A percentile compares a stretch with the other conserved stretches of the same genome.
phyloP scores from a whole-genome alignment of 2,797 vertebrate species.

The Heteromormyrus szaboi region DNA sequence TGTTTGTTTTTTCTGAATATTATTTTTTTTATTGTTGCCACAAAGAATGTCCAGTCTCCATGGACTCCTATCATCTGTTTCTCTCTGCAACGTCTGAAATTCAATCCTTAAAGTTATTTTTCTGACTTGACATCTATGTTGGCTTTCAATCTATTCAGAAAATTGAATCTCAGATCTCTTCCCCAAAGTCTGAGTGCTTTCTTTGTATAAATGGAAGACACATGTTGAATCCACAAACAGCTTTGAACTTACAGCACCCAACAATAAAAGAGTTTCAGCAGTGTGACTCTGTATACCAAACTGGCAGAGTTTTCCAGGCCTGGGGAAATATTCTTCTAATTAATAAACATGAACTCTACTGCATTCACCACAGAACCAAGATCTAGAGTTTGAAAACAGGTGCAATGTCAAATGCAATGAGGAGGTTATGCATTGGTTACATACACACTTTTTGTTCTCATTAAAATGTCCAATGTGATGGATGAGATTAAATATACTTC shows the following conservation, averaged over 20 bases:
- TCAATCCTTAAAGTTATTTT: slow-evolving; percentile 43
- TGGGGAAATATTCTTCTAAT: slow-evolving; percentile 41
- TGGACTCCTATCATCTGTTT: not conserved
- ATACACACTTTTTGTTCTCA: not conserved
- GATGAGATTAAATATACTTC: not conserved
- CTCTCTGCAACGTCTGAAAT: slow-evolving; percentile 12
- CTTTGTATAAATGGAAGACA: slow-evolving; percentile 44
- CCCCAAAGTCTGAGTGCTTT: slow-evolving; percentile 29
- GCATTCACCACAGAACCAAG: slow-evolving; percentile 30
- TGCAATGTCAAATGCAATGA: not conserved
- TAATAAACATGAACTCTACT: slow-evolving; percentile 48
- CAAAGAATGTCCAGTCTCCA: not conserved
- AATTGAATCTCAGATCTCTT: slow-evolving; percentile 54
- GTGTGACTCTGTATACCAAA: slow-evolving; percentile 48
- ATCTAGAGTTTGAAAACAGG: slow-evolving; percentile 15
- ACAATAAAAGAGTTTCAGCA: slow-evolving; percentile 35
- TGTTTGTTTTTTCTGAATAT: not conserved
- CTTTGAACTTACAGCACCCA: slow-evolving; percentile 31
- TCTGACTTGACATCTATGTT: slow-evolving; percentile 54
- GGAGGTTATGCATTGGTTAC: not conserved
- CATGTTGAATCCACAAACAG: slow-evolving; percentile 49
- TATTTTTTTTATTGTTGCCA: not conserved
- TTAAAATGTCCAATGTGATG: not conserved
- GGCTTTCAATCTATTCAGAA: slow-evolving; percentile 54
- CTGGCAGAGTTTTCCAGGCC: slow-evolving; percentile 36